Conservation (phyloP, 2,113 vertebrate species). For the Micronycteris hirsuta region DNA sequence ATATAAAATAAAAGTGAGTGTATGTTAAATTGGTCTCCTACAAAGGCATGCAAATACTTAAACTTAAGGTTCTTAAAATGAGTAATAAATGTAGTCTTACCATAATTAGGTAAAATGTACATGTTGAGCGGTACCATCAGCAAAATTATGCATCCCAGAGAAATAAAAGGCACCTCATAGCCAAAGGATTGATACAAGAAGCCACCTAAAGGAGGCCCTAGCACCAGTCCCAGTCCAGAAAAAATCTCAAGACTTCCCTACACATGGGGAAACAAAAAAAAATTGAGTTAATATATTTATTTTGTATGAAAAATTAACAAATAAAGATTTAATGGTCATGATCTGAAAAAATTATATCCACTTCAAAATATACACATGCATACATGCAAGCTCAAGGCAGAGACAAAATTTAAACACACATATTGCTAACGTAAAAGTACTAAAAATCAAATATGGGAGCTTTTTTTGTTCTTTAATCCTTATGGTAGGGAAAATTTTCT, state of each 20-base stretch:
- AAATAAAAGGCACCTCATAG: constrained; percentile 92
- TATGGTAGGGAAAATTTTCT: background rate
- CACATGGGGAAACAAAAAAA: background rate
- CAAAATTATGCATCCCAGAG: constrained; percentile 88
- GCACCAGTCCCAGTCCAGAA: constrained; percentile 89
- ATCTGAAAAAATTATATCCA: constrained; percentile 6
- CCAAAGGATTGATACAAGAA: constrained; percentile 94
- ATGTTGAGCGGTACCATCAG: constrained; percentile 91
- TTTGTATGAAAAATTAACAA: background rate
- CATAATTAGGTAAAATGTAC: constrained; percentile 87
- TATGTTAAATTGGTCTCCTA: background rate
- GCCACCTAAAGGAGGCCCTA: constrained; percentile 94
- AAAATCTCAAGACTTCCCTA: constrained; percentile 96
- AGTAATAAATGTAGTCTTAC: constrained; percentile 76
- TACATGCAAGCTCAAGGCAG: background rate
- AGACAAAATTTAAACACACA: background rate
- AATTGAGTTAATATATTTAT: background rate
- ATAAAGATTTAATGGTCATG: background rate
- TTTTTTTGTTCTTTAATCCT: background rate
- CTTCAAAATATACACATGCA: background rate
- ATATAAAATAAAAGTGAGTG: background rate
- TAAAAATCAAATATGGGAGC: background rate
- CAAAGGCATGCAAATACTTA: constrained; percentile 11
- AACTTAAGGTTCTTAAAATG: background rate
- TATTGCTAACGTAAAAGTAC: background rate